phyloP scores from a whole-genome alignment of 2,113 vertebrate genomes.

The Petromus typicus region DNA sequence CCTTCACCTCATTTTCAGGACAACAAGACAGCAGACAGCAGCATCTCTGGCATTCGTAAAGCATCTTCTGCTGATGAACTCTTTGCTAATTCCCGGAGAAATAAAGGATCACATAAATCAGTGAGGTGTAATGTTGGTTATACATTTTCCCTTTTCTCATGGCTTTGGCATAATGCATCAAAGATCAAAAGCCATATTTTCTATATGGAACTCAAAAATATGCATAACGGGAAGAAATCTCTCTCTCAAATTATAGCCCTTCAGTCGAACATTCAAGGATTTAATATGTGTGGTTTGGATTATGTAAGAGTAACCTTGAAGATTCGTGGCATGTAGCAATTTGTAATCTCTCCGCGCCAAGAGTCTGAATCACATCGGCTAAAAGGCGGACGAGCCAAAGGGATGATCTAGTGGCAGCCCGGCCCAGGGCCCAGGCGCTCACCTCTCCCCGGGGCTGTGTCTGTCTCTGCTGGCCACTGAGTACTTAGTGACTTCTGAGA shows the following conservation, averaged over 20 bases:
- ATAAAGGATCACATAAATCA: background rate
- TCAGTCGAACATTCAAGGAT: background rate
- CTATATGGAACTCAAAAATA: background rate
- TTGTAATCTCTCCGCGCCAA: conserved; percentile 5
- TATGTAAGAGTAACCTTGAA: conserved; percentile 27
- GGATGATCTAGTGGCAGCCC: background rate
- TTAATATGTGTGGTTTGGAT: conserved; percentile 23
- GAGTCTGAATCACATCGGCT: background rate
- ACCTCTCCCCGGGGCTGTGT: background rate
- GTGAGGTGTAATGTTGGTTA: background rate
- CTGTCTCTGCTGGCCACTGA: background rate
- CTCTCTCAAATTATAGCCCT: conserved; percentile 14
- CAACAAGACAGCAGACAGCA: background rate
- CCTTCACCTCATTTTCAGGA: background rate
- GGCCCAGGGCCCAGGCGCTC: background rate
- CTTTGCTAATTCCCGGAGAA: conserved; percentile 14
- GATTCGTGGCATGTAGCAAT: background rate
- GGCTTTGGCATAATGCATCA: background rate
- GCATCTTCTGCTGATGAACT: background rate
- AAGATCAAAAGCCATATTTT: background rate
- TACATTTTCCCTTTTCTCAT: background rate
- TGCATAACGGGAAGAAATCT: background rate
- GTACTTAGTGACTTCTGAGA: background rate
- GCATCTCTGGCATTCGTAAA: background rate
- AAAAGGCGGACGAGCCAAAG: fast-evolving